These are phyloP conservation scores for Drosophila guanche DNA, from an alignment of 1,140 invertebrate genomes.

Conservation along the genomic window DNA sequence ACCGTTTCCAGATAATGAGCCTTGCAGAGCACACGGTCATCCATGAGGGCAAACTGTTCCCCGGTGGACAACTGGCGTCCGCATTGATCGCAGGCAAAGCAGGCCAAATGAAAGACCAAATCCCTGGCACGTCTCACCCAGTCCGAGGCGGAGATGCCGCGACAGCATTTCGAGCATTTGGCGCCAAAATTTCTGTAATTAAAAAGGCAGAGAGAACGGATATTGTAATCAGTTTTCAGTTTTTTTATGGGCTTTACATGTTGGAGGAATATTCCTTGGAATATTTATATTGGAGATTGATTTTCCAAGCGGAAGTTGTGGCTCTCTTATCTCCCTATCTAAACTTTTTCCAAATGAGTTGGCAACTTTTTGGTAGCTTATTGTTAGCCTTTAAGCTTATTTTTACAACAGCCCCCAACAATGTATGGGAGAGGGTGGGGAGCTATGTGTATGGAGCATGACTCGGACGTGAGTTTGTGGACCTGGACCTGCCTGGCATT, in stretches of 20 bases:
- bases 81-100: conserved; percentile 99
- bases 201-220: conserved; percentile 65
- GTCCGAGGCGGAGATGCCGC: conserved; percentile 95
- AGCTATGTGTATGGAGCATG: conserved; percentile 28
- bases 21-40: conserved; percentile 96
- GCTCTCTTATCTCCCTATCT: conserved; percentile 22
- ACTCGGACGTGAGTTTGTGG: conserved; percentile 35
- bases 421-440: conserved; percentile 49
- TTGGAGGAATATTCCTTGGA: background rate
- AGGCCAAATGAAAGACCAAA: conserved; percentile 98
- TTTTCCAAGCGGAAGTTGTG: conserved; percentile 76
- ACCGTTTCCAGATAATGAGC: conserved; percentile 97
- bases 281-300: background rate
- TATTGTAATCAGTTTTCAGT: conserved; percentile 42
- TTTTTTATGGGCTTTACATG: background rate
- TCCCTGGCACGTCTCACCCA: conserved; percentile 98
- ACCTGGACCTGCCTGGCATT: conserved; percentile 10
- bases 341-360: conserved; percentile 78
- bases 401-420: conserved; percentile 78
- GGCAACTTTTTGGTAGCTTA: conserved; percentile 77
- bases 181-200: conserved; percentile 95
- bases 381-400: conserved; percentile 82
- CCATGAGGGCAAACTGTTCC: conserved; percentile 98
- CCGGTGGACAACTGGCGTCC: conserved; percentile 98
- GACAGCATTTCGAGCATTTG: conserved; percentile 97